Evolutionary conservation across 2,113 vertebrate species (phyloP), one percentile per base, ranked within the genome.

Genomic region (Sturnus vulgaris): DNA sequence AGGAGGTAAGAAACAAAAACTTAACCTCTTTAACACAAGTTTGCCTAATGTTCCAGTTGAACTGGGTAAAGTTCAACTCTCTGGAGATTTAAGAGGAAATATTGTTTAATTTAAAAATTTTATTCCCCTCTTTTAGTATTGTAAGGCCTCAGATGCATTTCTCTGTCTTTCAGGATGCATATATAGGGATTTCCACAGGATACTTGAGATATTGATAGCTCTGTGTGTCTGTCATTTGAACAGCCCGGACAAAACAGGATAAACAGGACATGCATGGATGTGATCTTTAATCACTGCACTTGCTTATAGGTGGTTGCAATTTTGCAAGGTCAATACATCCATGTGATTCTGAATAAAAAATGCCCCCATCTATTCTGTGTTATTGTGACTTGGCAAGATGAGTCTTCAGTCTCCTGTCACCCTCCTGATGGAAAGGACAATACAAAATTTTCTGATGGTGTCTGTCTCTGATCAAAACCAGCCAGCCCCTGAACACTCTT

Each of bases 1-100:
- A 99, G 90, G 99, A 99, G 99, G 99, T 99, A 98, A 98, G 98
- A 55, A 93, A 40, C 79, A 72, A 50, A 79, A 86, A 22, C 35
- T 61, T 65, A 23, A 88, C 16, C 69, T 30, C 11, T 80, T 82
- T 53, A 70, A 61, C 44, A 55, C 20, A 23, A 15, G 9, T 80
- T 92, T 91, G 37, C 60, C 46, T 64, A 57, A 35, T 53, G 25
- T 81, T n/a, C 9, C 47, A 31, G 19, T 15, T 92, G 24, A 37
- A 49, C 30, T 86, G 1, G 47, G 42, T 85, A 78, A 53, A 60
- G 42, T 91, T 52, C 50, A 52, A 24, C 22, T 64, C 15, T 44
- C 11, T 65, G 46, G 44, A 57, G 19, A 70, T 60, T 25, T 71
- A 59, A 83, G 63, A 71, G 11, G 31, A 89, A 66, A 21, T 24